phyloP scores from a whole-genome alignment of 2,113 vertebrate genomes.

The Phalacrocorax aristotelis region DNA sequence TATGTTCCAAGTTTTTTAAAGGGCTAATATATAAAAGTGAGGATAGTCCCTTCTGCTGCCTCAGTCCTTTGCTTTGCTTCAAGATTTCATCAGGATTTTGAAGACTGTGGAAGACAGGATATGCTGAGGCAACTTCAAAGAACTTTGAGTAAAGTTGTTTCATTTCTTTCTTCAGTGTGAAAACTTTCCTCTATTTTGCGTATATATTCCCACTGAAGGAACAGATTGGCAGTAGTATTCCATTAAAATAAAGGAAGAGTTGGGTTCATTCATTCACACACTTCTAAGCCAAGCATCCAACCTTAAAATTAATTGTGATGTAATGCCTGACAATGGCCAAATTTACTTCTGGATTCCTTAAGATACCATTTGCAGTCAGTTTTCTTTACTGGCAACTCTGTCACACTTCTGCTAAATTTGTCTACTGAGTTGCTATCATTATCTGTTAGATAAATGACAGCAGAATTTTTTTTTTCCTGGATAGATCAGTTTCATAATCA shows the following conservation, averaged over 20 bases:
- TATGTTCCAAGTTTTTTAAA: background rate
- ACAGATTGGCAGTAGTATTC: background rate
- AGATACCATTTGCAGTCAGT: background rate
- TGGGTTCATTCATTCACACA: background rate
- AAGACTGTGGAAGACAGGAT: background rate
- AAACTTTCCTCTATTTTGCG: background rate
- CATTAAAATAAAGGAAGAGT: background rate
- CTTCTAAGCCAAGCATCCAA: background rate
- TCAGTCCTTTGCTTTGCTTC: background rate
- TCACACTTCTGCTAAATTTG: background rate
- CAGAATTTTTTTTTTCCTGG: background rate
- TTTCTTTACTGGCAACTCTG: background rate
- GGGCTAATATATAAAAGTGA: background rate
- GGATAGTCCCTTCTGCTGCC: background rate
- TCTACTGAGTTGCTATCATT: background rate
- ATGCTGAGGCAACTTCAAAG: background rate
- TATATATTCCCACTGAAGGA: background rate
- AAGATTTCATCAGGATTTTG: background rate
- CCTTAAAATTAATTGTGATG: background rate
- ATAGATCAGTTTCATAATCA: background rate
- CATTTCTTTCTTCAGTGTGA: background rate
- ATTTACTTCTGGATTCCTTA: background rate
- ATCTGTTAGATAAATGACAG: background rate
- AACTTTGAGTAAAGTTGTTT: background rate
- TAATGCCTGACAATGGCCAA: background rate